A percentile compares a stretch with the other conserved stretches of the same genome.
Conservation (phyloP, 2,888 invertebrate genomes). For the Antitype chi region DNA sequence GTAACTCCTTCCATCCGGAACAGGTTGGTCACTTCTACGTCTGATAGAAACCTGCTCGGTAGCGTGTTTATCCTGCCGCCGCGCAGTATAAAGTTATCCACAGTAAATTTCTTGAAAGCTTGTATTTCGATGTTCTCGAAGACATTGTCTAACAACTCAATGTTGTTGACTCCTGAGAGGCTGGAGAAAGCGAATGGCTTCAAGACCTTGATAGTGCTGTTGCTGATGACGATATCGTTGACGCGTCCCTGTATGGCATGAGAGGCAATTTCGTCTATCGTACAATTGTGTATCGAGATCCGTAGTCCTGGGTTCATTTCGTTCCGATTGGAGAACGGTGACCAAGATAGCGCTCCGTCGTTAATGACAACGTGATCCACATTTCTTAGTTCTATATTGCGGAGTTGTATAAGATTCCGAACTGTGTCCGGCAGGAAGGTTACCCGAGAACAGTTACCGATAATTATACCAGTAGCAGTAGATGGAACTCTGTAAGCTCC, state of each 20-base stretch:
- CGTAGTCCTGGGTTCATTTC: conserved; percentile 92
- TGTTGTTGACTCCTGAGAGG: conserved; percentile 91
- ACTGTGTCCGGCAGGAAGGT: conserved; percentile 91
- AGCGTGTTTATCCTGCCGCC: conserved; percentile 91
- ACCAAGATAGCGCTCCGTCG: conserved; percentile 91
- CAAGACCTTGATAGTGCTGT: conserved; percentile 91
- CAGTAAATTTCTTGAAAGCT: conserved; percentile 95
- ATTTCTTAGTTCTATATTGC: conserved; percentile 91
- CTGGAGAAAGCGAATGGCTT: conserved; percentile 94
- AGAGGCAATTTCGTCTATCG: conserved; percentile 89
- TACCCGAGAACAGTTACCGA: conserved; percentile 92
- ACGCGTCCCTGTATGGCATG: conserved; percentile 93
- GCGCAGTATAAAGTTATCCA: conserved; percentile 91
- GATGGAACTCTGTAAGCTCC: conserved; percentile 89
- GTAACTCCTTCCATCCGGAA: conserved; percentile 92
- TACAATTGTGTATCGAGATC: conserved; percentile 87
- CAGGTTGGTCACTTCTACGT: conserved; percentile 92
- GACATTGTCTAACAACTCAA: conserved; percentile 91
- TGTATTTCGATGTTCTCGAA: conserved; percentile 92
- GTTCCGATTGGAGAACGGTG: conserved; percentile 90
- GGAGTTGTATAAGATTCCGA: conserved; percentile 91
- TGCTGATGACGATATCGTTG: conserved; percentile 92
- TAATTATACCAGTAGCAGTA: conserved; percentile 91
- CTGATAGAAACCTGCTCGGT: conserved; percentile 94
- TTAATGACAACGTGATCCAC: conserved; percentile 91